A percentile compares a stretch with the other conserved stretches of the same genome.
Evolutionary conservation across 2,797 vertebrate species (phyloP).

Genomic region (Hylomyscus alleni): DNA sequence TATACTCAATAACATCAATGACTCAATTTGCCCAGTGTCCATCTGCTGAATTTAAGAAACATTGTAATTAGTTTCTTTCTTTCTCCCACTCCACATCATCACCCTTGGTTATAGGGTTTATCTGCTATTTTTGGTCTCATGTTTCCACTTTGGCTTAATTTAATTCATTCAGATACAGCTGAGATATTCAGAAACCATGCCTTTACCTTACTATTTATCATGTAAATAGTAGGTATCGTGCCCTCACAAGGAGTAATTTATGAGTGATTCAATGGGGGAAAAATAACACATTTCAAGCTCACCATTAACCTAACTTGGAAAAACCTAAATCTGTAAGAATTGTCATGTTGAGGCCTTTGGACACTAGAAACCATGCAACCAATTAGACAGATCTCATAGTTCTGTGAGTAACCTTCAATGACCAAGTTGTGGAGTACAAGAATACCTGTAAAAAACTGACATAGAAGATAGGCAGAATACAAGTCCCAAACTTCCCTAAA

Average conservation of each 20-base stretch:
- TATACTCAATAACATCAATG: background rate
- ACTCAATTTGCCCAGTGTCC: conserved; percentile 20
- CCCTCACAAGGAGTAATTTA: conserved; percentile 18
- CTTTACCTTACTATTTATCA: too few relatives aligned
- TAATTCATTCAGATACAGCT: conserved; percentile 13
- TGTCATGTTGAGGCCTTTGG: conserved; percentile 27
- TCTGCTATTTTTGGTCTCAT: background rate
- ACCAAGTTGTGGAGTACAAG: background rate
- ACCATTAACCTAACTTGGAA: conserved; percentile 60
- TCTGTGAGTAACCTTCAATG: conserved; percentile 28
- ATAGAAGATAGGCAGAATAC: conserved; percentile 22
- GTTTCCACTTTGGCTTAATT: conserved; percentile 52
- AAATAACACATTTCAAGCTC: conserved; percentile 58
- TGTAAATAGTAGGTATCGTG: background rate
- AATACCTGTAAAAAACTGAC: background rate
- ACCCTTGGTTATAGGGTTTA: background rate
- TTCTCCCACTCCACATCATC: background rate
- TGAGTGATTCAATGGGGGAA: conserved; percentile 58
- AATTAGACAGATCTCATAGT: conserved; percentile 9
- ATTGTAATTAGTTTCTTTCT: background rate
- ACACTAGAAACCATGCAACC: conserved; percentile 14
- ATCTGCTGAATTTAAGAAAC: conserved; percentile 25
- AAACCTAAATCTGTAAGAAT: conserved; percentile 44
- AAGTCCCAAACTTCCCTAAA: conserved; percentile 36
- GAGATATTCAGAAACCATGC: background rate